Base-by-base conservation (phyloP, 2,888 invertebrate genomes). In the Drosophila mayaguana region DNA sequence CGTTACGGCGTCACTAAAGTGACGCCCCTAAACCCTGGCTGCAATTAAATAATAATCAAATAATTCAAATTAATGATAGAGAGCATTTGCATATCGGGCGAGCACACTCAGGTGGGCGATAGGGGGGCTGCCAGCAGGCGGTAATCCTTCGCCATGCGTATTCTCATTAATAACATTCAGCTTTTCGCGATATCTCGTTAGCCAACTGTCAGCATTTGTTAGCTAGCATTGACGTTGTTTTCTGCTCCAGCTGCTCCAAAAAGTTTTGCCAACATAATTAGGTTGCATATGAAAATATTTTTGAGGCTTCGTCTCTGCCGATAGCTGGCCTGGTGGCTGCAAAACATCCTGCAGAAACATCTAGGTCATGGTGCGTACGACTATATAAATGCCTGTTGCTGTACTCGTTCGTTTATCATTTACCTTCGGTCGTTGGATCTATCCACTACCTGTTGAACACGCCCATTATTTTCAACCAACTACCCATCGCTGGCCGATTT, bases 151-250 rank as follows among this genome's bases (percentile, higher is more conserved):
- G 59, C 65, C 50, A 51, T 68, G 63, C 72, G 46, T 70, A 71
- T 83, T 67, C 55, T 84, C 68, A 83, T 83, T 84, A 81, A 83
- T 87, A 81, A 72, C 59, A 65, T 62, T 61, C 61, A 53, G 67
- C 59, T 68, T 63, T 80, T 56, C 22, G 38, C 57, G 72, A 66
- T 83, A 83, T 88, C 88, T 88, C 80, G 71, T 86, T 86, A 84
- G 82, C 75, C 89, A 87, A 87, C 89, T 87, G 86, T 87, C 86
- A 87, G 73, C 65, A 87, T 87, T 87, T 72, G 88, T 89, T 89
- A 81, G 72, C 81, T 55, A 62, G 60, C 59, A 48, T 56, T 70
- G 46, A 45, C 50, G 63, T 55, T 53, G 20, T 48, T 62, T 77
- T 85, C 53, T 28, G 62, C 65, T 84, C 89, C 89, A 89, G 84